Conservation (phyloP, 2,113 vertebrate genomes). For the Channa maculata region DNA sequence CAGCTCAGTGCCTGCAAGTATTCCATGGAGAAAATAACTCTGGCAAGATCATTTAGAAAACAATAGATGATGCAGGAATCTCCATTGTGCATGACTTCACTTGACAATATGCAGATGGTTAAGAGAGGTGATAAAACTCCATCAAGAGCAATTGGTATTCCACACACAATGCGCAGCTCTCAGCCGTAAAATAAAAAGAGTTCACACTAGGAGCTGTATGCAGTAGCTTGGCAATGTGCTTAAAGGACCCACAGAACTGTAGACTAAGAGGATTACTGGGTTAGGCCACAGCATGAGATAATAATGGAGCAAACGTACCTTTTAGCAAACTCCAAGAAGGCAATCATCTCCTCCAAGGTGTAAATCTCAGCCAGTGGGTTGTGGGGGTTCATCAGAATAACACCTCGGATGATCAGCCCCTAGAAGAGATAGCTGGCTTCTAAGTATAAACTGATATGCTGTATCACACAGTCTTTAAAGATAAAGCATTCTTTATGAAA, state of each 20-base stretch:
- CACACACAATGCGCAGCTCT: conserved; percentile 32
- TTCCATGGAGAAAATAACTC: conserved; percentile 33
- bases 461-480: conserved; percentile 4
- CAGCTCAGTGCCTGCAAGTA: conserved; percentile 32
- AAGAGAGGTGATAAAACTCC: conserved; percentile 55
- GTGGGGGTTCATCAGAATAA: conserved; percentile 95
- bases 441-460: neutral
- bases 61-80: conserved; percentile 48
- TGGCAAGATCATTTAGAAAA: conserved; percentile 59
- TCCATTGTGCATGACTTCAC: conserved; percentile 55
- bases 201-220: conserved; percentile 24
- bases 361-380: conserved; percentile 96
- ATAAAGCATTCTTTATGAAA: conserved; percentile 15
- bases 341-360: conserved; percentile 86
- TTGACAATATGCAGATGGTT: conserved; percentile 63
- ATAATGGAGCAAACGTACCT: conserved; percentile 80
- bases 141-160: conserved; percentile 56
- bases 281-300: conserved; percentile 12
- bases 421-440: conserved; percentile 58
- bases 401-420: conserved; percentile 87
- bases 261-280: conserved; percentile 19
- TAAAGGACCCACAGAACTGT: conserved; percentile 23
- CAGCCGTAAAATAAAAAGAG: conserved; percentile 33
- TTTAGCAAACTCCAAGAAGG: conserved; percentile 94
- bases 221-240: conserved; percentile 13